A percentile compares a stretch with the other conserved stretches of the same genome.
phyloP scores from a whole-genome alignment of 2,113 vertebrate genomes.

The Dryoscopus gambensis region DNA sequence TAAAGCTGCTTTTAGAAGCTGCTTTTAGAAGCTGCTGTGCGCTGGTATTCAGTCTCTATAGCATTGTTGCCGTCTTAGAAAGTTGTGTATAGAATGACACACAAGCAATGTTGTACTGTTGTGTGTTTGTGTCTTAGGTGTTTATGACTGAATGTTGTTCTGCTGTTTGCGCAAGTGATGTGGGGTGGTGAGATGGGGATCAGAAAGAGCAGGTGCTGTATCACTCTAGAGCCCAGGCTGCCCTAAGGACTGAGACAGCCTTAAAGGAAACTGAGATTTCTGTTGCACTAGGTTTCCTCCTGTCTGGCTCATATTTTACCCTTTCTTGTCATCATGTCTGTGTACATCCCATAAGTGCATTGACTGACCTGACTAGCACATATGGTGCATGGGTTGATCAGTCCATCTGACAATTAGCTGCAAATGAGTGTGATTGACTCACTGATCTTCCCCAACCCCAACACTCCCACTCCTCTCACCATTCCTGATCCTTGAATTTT shows the following conservation, averaged over 20 bases:
- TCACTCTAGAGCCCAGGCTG: not conserved
- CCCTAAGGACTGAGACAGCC: not conserved
- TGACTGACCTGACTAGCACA: not conserved
- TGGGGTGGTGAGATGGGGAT: not conserved
- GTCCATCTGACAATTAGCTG: not conserved
- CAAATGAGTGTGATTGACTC: not conserved
- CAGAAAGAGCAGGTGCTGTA: not conserved
- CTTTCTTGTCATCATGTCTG: not conserved
- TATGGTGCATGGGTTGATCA: not conserved
- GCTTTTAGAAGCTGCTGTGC: not conserved
- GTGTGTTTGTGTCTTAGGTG: not conserved
- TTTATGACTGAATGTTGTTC: not conserved
- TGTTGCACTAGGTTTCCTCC: not conserved
- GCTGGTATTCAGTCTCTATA: not conserved
- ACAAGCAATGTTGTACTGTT: not conserved
- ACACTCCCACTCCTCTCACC: not conserved
- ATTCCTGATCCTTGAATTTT: not conserved
- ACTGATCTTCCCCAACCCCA: not conserved
- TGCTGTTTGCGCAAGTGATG: rapidly evolving
- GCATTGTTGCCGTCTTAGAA: not conserved
- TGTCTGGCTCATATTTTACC: not conserved
- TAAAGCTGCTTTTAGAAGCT: not conserved
- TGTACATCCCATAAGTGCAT: not conserved
- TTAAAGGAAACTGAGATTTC: not conserved
- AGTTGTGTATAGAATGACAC: not conserved